Base-by-base conservation (phyloP, 2,113 vertebrate species). In the Charina bottae region DNA sequence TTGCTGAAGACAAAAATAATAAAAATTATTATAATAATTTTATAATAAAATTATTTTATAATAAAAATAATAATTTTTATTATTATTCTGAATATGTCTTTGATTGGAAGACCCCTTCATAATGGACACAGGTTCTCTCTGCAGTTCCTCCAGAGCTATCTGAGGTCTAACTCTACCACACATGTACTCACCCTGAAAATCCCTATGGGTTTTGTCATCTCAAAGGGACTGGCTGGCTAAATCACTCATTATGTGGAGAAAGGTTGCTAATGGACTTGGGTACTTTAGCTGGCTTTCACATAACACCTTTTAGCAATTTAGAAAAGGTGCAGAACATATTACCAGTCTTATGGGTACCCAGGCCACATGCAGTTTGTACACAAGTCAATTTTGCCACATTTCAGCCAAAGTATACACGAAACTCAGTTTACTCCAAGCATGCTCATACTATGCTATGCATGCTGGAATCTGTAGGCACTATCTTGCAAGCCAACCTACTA, bases 161-260 rank as follows among this genome's bases (percentile, higher is more conserved):
- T 2, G 68, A 78, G 6, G 6, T 37, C 68, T 78, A 78, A 78
- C 33, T 37, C 2, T 6, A 49, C 49, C 49, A 49, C 49, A 6
- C 49, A 49, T 49, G 4, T 13, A 78, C 6, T 2, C n/a, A 78
- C 15, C 37, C 15, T 78, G 68, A 78, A 78, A 78, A 78, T 6
- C 68, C 6, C 26, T 56, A 85, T 88, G 84, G 5, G 89, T 93
- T 96, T 93, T 89, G 91, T 95, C 89, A 88, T 92, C 64, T 95
- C 90, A 91, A 94, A 91, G 93, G 95, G 93, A 46, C 58, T 95
- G 95, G 93, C 92, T 96, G 93, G n/a, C 90, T 83, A 46, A 72
- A 85, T 91, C 85, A 83, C 83, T 95, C 55, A 2, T 28, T 93
- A 49, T 72, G 62, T 88, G 60, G 37, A 90, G 24, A 85, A 78